These are phyloP conservation scores for Drosophila demipolita DNA, from an alignment of 2,888 invertebrate genomes.

Conservation along the genomic window DNA sequence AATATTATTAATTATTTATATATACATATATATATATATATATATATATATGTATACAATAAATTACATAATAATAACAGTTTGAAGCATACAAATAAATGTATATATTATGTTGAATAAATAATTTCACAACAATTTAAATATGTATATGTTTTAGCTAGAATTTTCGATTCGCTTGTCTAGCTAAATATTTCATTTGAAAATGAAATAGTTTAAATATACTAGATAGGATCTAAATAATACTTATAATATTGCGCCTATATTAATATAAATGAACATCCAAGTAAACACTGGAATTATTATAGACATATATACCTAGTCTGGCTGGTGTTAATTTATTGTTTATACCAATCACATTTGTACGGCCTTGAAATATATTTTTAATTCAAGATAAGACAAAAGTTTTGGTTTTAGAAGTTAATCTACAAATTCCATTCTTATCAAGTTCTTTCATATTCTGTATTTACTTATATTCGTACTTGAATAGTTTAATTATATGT, in stretches of 20 bases:
- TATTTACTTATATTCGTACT: conserved; percentile 5
- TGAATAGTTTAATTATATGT: neutral
- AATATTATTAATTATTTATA: neutral
- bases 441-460: conserved; percentile 9
- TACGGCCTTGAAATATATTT: neutral
- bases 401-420: too few species aligned
- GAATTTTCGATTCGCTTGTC: neutral
- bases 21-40: neutral
- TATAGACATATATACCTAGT: neutral
- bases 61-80: neutral
- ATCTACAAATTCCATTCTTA: neutral
- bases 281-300: neutral
- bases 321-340: neutral
- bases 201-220: neutral
- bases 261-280: neutral
- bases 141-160: neutral
- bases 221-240: neutral
- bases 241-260: neutral
- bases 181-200: neutral
- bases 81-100: neutral
- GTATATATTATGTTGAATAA: neutral
- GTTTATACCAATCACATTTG: neutral
- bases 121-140: neutral
- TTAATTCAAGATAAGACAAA: conserved; percentile 7
- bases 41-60: neutral